Percentiles rank a stretch among this genome's conserved stretches.
phyloP scores from a whole-genome alignment of 2,888 invertebrate genomes.

The Venustoraphidia nigricollis region DNA sequence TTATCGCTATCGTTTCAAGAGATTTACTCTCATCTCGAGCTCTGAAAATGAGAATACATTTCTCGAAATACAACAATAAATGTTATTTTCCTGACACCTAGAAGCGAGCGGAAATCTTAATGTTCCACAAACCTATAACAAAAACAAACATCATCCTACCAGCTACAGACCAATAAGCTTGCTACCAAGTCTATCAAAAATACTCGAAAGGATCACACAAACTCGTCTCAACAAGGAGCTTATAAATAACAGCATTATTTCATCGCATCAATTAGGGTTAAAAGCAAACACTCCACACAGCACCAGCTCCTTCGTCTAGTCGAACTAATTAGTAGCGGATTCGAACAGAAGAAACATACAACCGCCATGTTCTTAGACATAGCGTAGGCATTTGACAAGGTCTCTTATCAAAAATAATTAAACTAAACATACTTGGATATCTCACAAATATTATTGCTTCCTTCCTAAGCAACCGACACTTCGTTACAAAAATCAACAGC shows the following conservation, averaged over 20 bases:
- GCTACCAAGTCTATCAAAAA: constrained; percentile 12
- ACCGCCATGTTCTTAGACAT: constrained; percentile 16
- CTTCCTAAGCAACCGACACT: constrained; percentile 6
- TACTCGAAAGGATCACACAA: constrained; percentile 12
- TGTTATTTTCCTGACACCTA: constrained; percentile 13
- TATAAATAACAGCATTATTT: constrained; percentile 6
- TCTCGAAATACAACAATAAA: too few species aligned
- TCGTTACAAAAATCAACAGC: constrained; percentile 10
- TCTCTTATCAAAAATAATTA: constrained; percentile 12
- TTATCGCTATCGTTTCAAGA: too few species aligned
- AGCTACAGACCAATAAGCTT: constrained; percentile 16
- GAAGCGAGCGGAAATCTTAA: constrained; percentile 12
- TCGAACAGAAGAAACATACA: constrained; percentile 12
- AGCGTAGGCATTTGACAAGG: constrained; percentile 17
- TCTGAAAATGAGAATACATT: too few species aligned
- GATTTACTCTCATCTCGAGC: too few species aligned
- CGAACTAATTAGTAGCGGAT: constrained; percentile 11
- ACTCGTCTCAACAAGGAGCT: constrained; percentile 4
- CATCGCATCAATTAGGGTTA: constrained; percentile 17
- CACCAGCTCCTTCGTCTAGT: constrained; percentile 15
- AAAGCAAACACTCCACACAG: constrained; percentile 14
- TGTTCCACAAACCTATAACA: constrained; percentile 13
- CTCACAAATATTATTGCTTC: too few species aligned
- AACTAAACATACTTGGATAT: too few species aligned
- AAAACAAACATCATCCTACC: constrained; percentile 8